Evolutionary conservation across 2,797 vertebrate genomes (phyloP).

Genomic region (Garrulus glandarius): DNA sequence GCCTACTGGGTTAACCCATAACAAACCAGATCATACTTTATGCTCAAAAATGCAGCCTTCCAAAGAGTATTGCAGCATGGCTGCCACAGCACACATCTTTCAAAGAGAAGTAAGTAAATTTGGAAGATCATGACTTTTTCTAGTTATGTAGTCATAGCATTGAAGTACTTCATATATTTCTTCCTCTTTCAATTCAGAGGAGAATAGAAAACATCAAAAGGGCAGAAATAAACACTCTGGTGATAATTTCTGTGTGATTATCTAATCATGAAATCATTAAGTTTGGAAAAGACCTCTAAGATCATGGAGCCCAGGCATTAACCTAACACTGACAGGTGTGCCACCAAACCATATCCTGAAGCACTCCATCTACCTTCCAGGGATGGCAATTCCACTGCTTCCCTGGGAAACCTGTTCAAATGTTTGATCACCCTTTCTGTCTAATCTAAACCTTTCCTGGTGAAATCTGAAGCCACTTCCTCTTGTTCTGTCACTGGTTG

Average conservation of each 20-base stretch:
- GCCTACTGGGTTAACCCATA: background rate
- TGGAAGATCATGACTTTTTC: background rate
- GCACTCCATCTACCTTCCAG: background rate
- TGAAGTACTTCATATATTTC: background rate
- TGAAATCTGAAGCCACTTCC: background rate
- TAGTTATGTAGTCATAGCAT: background rate
- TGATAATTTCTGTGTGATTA: background rate
- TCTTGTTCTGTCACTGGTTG: background rate
- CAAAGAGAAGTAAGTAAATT: background rate
- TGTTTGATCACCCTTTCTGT: background rate
- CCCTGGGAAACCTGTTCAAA: background rate
- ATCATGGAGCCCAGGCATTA: background rate
- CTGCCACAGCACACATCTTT: background rate
- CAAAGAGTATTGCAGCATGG: background rate
- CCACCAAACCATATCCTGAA: background rate
- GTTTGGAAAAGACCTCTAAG: background rate
- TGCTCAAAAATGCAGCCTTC: background rate
- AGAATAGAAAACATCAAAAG: background rate
- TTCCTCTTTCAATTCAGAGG: background rate
- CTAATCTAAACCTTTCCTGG: background rate
- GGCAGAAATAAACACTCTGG: background rate
- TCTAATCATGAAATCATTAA: background rate
- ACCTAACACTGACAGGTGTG: background rate
- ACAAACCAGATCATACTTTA: background rate
- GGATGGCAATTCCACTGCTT: fast-evolving